Evolutionary conservation across 2,797 vertebrate genomes (phyloP), one percentile per base, ranked within the genome.

Genomic region (Gobio occitaniae): DNA sequence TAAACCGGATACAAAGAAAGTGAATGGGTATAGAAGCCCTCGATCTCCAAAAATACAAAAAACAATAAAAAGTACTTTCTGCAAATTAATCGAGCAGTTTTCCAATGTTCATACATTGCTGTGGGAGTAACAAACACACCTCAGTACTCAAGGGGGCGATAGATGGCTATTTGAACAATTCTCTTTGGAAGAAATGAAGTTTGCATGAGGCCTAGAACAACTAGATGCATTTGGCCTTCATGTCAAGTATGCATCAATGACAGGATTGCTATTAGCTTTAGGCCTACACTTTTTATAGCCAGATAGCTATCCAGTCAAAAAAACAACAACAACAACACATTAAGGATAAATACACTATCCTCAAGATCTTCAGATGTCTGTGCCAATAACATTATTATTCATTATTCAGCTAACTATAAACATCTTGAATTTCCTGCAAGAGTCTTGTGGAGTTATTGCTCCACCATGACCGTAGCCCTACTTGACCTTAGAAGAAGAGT

Each of bases 341-440:
- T 0, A 8, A 48, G 7, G 44, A 29, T 29, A 15, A 48, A 48
- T 29, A 8, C 38, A 41, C 6, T 7, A 25, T 6, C n/a, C 12
- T 29, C n/a, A 16, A 72, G 0, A 29, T 10, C 15, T 50, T 74
- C 4, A 19, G 50, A 52, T 74, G 8, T 16, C 9, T 74, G 15
- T 50, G 25, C n/a, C 47, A 50, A 32, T 74, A 48, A 74, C 15
- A 61, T 29, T 61, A 77, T 77, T 41, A 41, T 2, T 25, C 54
- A 78, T 11, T 25, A 61, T 78, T 78, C 38, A 61, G 54, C 21
- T 16, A 61, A 38, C 21, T 17, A 76, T 38, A 61, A 77, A 77
- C 54, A 44, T 77, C 36, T 44, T 36, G 29, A 56, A n/a, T 38
- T 76, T 65, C 25, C 61, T 16, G 13, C 16, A 65, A 65, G 25